A percentile compares a stretch with the other conserved stretches of the same genome.
phyloP scores from a whole-genome alignment of 1,140 invertebrate species.

The Leptonema lineaticorne region DNA sequence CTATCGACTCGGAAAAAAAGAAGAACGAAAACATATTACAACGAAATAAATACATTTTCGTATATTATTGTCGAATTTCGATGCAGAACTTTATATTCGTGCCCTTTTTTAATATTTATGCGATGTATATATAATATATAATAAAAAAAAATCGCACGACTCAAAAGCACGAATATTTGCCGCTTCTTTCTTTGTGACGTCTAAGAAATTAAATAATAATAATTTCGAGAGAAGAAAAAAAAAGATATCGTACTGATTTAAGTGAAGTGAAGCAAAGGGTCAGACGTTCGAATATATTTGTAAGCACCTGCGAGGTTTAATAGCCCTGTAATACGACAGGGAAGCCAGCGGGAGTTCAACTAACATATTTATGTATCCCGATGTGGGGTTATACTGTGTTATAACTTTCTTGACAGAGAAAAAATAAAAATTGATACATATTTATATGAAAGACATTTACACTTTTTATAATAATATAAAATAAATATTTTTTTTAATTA shows the following conservation, averaged over 20 bases:
- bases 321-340: constrained; percentile 24
- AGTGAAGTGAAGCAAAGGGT: constrained; percentile 10
- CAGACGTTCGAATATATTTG: constrained; percentile 29
- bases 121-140: too few species aligned
- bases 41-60: too few species aligned
- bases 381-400: not conserved
- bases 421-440: not conserved
- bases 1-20: too few species aligned
- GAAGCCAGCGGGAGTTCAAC: constrained; percentile 18
- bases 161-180: not conserved
- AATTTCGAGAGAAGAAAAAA: not conserved
- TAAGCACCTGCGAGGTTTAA: constrained; percentile 31
- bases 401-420: not conserved
- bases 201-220: too few species aligned
- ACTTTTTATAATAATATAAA: too few species aligned
- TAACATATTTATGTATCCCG: constrained; percentile 27
- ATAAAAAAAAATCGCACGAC: not conserved
- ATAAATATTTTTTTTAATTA: too few species aligned
- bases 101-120: too few species aligned
- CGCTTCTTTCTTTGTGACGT: not conserved
- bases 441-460: too few species aligned
- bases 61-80: too few species aligned
- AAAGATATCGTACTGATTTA: not conserved
- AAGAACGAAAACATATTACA: too few species aligned
- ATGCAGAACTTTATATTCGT: too few species aligned